Conservation (phyloP, 2,113 vertebrate species). For the Gadus macrocephalus region DNA sequence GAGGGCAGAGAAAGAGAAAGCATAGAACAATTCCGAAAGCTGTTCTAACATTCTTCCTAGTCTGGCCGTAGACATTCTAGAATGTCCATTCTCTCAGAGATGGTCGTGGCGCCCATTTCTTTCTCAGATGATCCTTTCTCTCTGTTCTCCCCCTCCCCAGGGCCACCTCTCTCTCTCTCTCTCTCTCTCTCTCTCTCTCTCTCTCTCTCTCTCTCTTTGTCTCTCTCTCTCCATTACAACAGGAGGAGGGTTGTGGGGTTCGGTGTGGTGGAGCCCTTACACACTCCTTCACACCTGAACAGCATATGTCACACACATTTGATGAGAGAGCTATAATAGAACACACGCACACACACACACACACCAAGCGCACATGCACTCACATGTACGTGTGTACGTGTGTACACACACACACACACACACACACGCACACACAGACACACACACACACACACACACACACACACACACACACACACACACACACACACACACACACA, state of each 20-base stretch:
- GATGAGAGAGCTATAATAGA: slow-evolving; percentile 28
- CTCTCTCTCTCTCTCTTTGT: background rate
- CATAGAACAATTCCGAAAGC: background rate
- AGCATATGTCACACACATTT: slow-evolving; percentile 52
- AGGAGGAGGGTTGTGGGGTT: background rate
- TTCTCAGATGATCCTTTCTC: background rate
- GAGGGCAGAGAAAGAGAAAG: background rate
- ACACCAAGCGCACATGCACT: background rate
- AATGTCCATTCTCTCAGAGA: slow-evolving; percentile 24
- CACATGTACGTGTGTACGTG: background rate
- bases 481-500: background rate
- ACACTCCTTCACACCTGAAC: slow-evolving; percentile 58
- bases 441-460: background rate
- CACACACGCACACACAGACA: background rate
- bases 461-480: slow-evolving; percentile 6
- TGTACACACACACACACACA: background rate
- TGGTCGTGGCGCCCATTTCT: background rate
- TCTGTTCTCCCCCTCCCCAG: background rate
- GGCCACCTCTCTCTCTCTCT: background rate
- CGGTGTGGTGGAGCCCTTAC: slow-evolving; percentile 8
- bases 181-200: background rate
- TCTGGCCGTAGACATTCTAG: slow-evolving; percentile 11
- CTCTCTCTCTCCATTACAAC: background rate
- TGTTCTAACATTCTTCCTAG: slow-evolving; percentile 12
- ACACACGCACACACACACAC: slow-evolving; percentile 10